Conservation (phyloP, 2,797 vertebrate species). For the Mus minutoides region DNA sequence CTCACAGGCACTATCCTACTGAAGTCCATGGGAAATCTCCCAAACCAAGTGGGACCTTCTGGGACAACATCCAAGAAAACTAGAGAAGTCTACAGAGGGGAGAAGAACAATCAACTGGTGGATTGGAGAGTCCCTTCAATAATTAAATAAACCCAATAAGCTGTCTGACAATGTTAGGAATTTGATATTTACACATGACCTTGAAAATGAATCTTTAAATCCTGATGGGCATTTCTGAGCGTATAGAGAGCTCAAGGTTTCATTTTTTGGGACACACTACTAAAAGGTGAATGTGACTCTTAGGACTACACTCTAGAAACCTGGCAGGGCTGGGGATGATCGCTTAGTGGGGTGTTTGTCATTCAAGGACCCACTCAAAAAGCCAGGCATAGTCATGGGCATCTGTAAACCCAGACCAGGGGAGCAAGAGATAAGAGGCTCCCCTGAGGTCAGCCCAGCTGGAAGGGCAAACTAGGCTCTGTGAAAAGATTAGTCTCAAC, state of each 20-base stretch:
- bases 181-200: not conserved
- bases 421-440: not conserved
- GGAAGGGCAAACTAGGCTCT: not conserved
- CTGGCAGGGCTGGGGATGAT: not conserved
- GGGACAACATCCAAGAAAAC: conserved; percentile 47
- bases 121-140: not conserved
- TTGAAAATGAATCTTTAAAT: not conserved
- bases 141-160: not conserved
- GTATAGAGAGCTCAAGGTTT: not conserved
- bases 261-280: not conserved
- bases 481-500: not conserved
- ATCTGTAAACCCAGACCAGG: not conserved
- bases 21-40: not conserved
- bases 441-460: not conserved
- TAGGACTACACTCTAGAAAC: not conserved
- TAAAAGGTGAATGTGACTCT: not conserved
- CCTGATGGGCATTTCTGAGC: not conserved
- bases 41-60: not conserved
- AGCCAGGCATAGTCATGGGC: not conserved
- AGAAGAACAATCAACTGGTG: not conserved
- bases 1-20: not conserved
- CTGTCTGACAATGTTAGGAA: not conserved
- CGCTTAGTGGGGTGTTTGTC: not conserved
- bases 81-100: conserved; percentile 31
- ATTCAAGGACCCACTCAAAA: not conserved